Conservation (phyloP, 2,113 vertebrate genomes). For the Actinemys pallida region DNA sequence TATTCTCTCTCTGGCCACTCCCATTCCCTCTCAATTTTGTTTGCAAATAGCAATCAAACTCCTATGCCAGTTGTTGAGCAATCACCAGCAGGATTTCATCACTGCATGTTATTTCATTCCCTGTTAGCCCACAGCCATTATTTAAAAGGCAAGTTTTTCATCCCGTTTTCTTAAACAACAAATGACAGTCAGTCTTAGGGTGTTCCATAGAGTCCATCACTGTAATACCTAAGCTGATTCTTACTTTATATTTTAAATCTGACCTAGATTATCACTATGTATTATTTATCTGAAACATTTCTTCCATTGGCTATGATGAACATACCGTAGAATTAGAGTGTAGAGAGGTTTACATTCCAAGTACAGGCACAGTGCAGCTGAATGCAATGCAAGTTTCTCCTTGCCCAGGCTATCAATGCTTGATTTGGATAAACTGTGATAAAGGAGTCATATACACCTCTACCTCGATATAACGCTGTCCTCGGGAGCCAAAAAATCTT, state of each 20-base stretch:
- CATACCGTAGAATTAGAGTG: neutral
- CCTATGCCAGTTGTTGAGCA: neutral
- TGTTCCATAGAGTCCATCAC: neutral
- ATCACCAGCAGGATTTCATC: neutral
- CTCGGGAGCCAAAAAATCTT: no score
- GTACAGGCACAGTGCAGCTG: neutral
- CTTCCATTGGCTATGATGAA: neutral
- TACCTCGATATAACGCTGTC: no score
- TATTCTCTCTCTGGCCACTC: neutral
- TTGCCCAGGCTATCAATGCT: neutral
- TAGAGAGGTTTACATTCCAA: neutral
- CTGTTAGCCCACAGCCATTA: neutral
- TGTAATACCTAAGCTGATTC: neutral
- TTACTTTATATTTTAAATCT: neutral
- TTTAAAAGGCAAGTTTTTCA: neutral
- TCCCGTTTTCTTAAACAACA: neutral
- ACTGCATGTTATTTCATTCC: neutral
- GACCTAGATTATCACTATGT: neutral
- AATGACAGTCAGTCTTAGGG: neutral
- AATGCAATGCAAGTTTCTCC: neutral
- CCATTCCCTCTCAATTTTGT: neutral
- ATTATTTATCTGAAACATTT: neutral
- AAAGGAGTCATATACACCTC: neutral
- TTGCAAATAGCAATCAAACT: neutral
- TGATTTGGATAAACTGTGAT: neutral